A percentile compares a stretch with the other conserved stretches of the same genome.
Evolutionary conservation across 2,113 vertebrate species (phyloP).

Genomic region (Scalopus aquaticus): DNA sequence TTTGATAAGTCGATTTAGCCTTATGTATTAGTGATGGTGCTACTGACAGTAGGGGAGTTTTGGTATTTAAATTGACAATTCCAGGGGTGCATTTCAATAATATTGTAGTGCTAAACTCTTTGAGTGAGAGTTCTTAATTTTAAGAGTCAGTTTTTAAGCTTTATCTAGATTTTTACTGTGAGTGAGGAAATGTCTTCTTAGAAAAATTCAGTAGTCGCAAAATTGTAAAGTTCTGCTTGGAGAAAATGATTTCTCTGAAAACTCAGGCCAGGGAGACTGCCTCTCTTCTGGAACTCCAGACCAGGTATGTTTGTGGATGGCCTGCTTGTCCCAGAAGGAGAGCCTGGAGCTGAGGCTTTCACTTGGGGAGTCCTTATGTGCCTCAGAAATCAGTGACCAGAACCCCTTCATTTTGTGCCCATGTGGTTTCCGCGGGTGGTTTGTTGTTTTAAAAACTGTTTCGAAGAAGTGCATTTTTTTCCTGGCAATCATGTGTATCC

Average conservation of each 20-base stretch:
- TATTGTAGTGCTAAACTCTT: neutral
- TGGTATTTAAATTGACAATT: neutral
- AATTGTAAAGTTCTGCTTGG: neutral
- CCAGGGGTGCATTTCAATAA: neutral
- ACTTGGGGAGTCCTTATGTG: slow-evolving; percentile 1
- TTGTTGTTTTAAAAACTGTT: slow-evolving; percentile 73
- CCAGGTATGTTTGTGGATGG: neutral
- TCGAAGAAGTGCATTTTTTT: slow-evolving; percentile 55
- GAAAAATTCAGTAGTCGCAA: neutral
- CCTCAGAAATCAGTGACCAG: slow-evolving; percentile 42
- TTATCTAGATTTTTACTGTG: neutral
- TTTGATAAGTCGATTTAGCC: neutral
- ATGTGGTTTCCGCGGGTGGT: slow-evolving; percentile 71
- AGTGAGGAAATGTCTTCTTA: neutral
- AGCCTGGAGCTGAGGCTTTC: neutral
- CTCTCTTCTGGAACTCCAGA: neutral
- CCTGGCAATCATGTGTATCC: slow-evolving; percentile 58
- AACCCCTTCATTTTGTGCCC: slow-evolving; percentile 59
- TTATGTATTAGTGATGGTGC: neutral
- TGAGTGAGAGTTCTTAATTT: slow-evolving; percentile 6
- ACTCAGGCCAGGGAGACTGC: neutral
- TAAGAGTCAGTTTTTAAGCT: neutral
- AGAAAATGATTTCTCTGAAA: neutral
- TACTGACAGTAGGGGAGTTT: neutral
- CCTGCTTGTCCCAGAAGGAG: neutral